Conservation (phyloP, 2,888 invertebrate genomes). For the Pterostichus niger region DNA sequence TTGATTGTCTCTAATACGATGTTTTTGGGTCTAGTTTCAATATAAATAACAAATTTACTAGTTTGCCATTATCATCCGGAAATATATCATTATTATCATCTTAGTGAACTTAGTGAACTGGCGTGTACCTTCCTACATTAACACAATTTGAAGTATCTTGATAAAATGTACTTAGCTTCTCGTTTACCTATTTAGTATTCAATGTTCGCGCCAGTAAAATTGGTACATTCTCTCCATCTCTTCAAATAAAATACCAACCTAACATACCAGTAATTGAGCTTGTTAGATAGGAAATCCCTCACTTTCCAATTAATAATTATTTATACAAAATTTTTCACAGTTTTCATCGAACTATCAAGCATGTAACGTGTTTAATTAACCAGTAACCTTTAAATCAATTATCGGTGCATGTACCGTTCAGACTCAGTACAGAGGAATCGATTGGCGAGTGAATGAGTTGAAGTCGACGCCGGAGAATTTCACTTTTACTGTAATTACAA, state of each 20-base stretch:
- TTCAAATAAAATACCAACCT: not conserved
- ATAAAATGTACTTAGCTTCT: too few species aligned
- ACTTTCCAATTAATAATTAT: constrained; percentile 39
- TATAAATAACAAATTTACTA: too few species aligned
- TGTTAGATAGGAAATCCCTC: not conserved
- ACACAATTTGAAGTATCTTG: too few species aligned
- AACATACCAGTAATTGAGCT: not conserved
- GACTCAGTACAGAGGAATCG: constrained; percentile 12
- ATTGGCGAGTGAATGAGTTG: constrained; percentile 16
- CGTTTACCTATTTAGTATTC: too few species aligned
- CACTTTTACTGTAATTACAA: constrained; percentile 52
- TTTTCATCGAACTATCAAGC: not conserved
- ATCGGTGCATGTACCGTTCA: not conserved
- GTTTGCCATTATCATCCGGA: too few species aligned
- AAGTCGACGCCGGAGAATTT: constrained; percentile 26
- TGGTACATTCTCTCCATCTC: not conserved
- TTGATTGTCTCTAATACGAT: too few species aligned
- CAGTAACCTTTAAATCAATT: constrained; percentile 47
- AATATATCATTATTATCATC: too few species aligned
- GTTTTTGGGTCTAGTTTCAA: too few species aligned
- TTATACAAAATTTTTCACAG: constrained; percentile 1
- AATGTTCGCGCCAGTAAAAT: too few species aligned
- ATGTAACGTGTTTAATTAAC: constrained; percentile 23
- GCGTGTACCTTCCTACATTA: too few species aligned
- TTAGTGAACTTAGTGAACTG: too few species aligned